Evolutionary conservation across 1,140 invertebrate genomes (phyloP), one percentile per base, ranked within the genome.

Genomic region (Procambarus virginalis): DNA sequence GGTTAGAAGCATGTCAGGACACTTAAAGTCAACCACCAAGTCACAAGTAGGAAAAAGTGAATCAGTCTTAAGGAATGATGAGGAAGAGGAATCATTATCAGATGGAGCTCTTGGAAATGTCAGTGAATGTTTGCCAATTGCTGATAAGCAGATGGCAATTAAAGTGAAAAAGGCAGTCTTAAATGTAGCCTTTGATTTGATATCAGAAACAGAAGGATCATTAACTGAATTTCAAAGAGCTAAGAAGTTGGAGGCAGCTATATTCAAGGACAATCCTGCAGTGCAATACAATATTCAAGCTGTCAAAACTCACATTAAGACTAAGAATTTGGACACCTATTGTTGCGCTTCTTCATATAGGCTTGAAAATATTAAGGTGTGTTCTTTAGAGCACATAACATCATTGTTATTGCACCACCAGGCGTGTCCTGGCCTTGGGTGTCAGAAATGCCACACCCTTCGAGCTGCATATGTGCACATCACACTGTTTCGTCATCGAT

Each of bases 401-500:
- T n/a, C 10, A 10, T 22, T 83, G 6, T 45, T 83, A 60, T 17
- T 68, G 55, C 80, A 83, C 58, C 80, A 83, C 60, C 80, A 83
- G 80, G 20, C 17, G 2, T 83, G 80, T 48, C 80, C 58, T 20
- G 58, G 58, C 58, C 60, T 64, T 17, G 58, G 80, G 8, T 83
- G 80, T 45, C 34, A 48, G 2, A 46, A 9, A 34, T 83, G 80
- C 60, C n/a, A 45, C 34, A 68, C 34, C 60, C 60, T 83, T 20
- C 22, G 80, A 22, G 80, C 80, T 17, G 80, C 80, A 4, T 83
- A 83, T 58, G 55, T 68, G 20, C 80, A 83, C 60, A 46, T 83
- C 60, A 83, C 55, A 60, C 55, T 83, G 9, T 83, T 83, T n/a
- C 58, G 60, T 10, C 80, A 83, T 14, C 55, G 80, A 68, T 83